Evolutionary conservation across 2,888 invertebrate genomes (phyloP).

Genomic region (Acanthosoma haemorrhoidale): DNA sequence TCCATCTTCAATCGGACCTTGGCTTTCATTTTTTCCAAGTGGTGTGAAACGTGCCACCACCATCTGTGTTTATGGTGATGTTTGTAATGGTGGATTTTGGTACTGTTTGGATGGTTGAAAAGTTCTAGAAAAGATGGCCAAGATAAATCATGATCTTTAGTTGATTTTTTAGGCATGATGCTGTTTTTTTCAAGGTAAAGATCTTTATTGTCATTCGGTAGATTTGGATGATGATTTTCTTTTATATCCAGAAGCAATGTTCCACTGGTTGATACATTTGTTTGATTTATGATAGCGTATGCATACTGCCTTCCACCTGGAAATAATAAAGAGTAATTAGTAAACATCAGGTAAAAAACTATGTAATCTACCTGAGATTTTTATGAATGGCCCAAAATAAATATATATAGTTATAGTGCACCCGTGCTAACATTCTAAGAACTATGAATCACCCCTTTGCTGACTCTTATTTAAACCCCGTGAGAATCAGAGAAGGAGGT

Average conservation of each 20-base stretch:
- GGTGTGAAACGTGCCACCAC: background rate
- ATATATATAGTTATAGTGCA: no score
- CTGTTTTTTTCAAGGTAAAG: background rate
- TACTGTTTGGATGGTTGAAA: background rate
- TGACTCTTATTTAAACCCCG: no score
- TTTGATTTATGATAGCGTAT: background rate
- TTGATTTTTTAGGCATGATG: background rate
- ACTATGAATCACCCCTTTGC: no score
- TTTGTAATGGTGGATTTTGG: background rate
- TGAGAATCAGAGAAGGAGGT: no score
- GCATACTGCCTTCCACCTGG: background rate
- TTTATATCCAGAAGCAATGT: background rate
- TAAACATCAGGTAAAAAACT: no score
- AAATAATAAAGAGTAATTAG: background rate
- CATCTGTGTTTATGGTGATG: conserved; percentile 4
- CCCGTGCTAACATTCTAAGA: no score
- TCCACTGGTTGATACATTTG: background rate
- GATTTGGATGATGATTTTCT: background rate
- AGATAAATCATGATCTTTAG: background rate
- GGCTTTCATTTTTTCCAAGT: conserved; percentile 11
- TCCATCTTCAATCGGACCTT: conserved; percentile 2
- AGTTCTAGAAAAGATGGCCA: conserved; percentile 17
- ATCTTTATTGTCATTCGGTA: background rate
- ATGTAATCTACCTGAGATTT: no score
- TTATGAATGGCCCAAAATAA: no score